Base-by-base conservation (phyloP, 2,797 vertebrate species). In the Cynodonichthys magdalenae region DNA sequence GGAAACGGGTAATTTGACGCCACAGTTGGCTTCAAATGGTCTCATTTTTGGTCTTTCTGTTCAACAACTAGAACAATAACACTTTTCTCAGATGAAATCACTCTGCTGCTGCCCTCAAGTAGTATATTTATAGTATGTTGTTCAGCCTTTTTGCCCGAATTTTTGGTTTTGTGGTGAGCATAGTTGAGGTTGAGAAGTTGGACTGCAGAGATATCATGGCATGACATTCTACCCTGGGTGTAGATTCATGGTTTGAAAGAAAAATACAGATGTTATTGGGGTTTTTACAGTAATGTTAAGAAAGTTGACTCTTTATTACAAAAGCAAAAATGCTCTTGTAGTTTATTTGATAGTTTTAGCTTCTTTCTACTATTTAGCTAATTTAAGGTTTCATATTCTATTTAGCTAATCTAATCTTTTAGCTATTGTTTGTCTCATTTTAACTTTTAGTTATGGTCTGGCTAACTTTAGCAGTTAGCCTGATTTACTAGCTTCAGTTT, bases 1-100 rank as follows among this genome's bases (percentile, higher is more conserved):
- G 71, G 49, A 82, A 87, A 85, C 78, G 69, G 78, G 71, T 77
- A 79, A 86, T 88, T 85, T 75, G 71, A 83, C 36, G 69, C 73
- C 68, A 66, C 62, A 19, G 63, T 69, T 56, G 28, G 58, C 53
- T 15, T 27, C 8, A 36, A 67, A 81, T 65, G 53, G 46, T 47
- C 61, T 66, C 39, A 48, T 78, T 74, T 83, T 65, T 54, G 54
- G 18, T n/a, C 18, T 71, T 68, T 81, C 65, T 60, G 66, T 57
- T 69, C 18, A 1, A 45, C 31, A 52, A 80, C 86, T 71, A 82
- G 63, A 71, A 71, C 66, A 71, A 74, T 65, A 66, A 80, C 73
- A 60, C 53, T 29, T 52, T 55, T 59, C 47, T 64, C 28, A 51
- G 55, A 8, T 61, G 18, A 48, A 71, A 69, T 74, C 48, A 59